These are phyloP conservation scores for Aphelenchoides avenae DNA, from an alignment of 1,140 invertebrate genomes.

Conservation along the genomic window DNA sequence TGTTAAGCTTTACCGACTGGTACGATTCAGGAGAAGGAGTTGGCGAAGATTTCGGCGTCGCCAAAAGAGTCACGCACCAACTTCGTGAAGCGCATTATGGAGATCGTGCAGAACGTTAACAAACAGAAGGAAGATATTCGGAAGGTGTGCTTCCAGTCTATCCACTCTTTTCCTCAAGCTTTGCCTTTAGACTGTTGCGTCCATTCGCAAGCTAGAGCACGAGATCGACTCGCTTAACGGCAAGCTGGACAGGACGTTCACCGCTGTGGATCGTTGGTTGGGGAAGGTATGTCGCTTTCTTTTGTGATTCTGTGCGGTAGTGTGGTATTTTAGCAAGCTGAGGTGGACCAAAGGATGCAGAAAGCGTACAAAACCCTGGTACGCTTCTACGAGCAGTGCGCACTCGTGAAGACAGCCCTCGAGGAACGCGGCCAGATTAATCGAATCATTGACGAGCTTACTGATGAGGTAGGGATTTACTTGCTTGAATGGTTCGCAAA, in stretches of 20 bases:
- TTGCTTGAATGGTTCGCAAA: no score
- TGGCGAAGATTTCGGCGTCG: background rate
- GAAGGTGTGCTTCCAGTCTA: conserved; percentile 9
- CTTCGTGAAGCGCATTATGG: conserved; percentile 18
- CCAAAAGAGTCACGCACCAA: conserved; percentile 15
- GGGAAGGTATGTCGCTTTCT: conserved; percentile 7
- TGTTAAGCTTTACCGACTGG: conserved; percentile 10
- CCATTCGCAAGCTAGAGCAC: conserved; percentile 9
- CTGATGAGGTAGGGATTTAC: conserved; percentile 8
- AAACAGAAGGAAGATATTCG: conserved; percentile 35
- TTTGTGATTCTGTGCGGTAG: conserved; percentile 4
- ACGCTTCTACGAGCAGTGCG: conserved; percentile 27
- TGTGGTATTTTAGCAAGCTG: background rate
- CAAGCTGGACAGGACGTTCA: conserved; percentile 26
- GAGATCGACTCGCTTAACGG: conserved; percentile 21
- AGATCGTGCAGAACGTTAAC: conserved; percentile 26
- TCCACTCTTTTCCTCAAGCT: background rate
- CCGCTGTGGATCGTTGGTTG: conserved; percentile 24
- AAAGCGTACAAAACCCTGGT: conserved; percentile 31
- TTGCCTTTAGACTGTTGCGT: conserved; percentile 22
- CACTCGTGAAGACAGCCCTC: conserved; percentile 15
- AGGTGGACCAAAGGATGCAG: conserved; percentile 11
- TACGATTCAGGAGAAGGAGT: conserved; percentile 25
- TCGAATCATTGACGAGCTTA: conserved; percentile 15
- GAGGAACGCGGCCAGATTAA: conserved; percentile 25